These are phyloP conservation scores for Cosmorhoe ocellata DNA, from an alignment of 2,888 invertebrate species.

Conservation along the genomic window DNA sequence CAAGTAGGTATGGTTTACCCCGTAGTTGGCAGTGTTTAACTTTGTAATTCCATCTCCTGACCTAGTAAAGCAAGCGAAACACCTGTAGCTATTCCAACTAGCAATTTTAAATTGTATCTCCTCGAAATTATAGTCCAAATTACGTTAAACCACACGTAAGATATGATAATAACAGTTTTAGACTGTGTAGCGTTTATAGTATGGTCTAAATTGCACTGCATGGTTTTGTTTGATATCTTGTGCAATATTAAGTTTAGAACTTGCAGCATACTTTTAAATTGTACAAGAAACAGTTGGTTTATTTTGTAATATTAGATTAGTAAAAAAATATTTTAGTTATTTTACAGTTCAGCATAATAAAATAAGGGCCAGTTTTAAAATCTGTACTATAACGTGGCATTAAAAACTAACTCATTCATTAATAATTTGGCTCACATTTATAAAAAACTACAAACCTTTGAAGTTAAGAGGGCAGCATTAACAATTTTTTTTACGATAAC, in stretches of 20 bases:
- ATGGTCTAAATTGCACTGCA: slow-evolving; percentile 20
- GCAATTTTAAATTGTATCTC: slow-evolving; percentile 13
- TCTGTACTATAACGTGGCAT: no score
- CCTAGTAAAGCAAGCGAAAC: slow-evolving; percentile 31
- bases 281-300: slow-evolving; percentile 19
- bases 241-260: slow-evolving; percentile 25
- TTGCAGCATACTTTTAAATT: slow-evolving; percentile 24
- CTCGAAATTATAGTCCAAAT: slow-evolving; percentile 12
- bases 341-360: no score
- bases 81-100: slow-evolving; percentile 19
- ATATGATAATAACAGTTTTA: slow-evolving; percentile 1
- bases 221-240: slow-evolving; percentile 26
- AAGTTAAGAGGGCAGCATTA: no score
- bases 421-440: no score
- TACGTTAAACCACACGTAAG: slow-evolving; percentile 19
- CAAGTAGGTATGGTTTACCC: slow-evolving; percentile 13
- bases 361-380: no score
- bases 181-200: slow-evolving; percentile 5
- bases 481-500: no score
- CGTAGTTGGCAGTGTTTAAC: slow-evolving; percentile 24
- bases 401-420: no score
- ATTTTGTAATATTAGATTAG: slow-evolving; percentile 7
- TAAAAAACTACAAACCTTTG: no score
- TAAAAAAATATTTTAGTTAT: background rate
- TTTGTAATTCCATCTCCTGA: slow-evolving; percentile 33